Evolutionary conservation across 1,140 invertebrate genomes (phyloP).

Genomic region (Hypsibius dujardini): DNA sequence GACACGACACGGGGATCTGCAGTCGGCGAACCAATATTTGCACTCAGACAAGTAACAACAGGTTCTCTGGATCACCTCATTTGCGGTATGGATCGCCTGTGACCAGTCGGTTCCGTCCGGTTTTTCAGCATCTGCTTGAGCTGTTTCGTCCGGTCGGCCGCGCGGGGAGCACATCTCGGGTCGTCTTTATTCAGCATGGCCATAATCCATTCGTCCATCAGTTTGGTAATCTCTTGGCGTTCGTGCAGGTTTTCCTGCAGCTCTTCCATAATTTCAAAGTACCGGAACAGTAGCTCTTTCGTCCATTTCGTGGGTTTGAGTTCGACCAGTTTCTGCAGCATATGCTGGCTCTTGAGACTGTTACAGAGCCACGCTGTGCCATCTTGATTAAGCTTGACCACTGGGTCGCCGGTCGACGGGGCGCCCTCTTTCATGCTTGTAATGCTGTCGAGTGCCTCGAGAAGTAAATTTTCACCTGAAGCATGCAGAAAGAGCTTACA

Average conservation of each 20-base stretch:
- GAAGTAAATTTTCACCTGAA: background rate
- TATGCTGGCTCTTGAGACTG: background rate
- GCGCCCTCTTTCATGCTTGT: too few relatives aligned
- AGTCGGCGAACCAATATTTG: too few relatives aligned
- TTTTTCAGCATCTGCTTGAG: background rate
- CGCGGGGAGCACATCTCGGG: background rate
- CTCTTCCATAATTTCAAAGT: slow-evolving; percentile 14
- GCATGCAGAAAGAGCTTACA: background rate
- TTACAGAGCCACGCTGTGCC: background rate
- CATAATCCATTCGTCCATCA: slow-evolving; percentile 9
- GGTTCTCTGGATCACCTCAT: too few relatives aligned
- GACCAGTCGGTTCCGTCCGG: background rate
- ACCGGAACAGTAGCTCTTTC: slow-evolving; percentile 4
- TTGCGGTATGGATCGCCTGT: too few relatives aligned
- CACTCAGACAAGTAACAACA: too few relatives aligned
- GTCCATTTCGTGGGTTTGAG: slow-evolving; percentile 3
- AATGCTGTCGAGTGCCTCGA: too few relatives aligned
- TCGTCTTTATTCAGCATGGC: background rate
- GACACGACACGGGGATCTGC: too few relatives aligned
- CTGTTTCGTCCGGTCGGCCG: slow-evolving; percentile 1
- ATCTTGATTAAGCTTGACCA: background rate
- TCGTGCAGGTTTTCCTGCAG: slow-evolving; percentile 10
- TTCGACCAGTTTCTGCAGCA: slow-evolving; percentile 8
- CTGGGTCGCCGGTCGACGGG: background rate
- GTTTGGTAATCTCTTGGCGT: background rate